phyloP scores from a whole-genome alignment of 2,888 invertebrate genomes.

The Trachelus iudaicus region DNA sequence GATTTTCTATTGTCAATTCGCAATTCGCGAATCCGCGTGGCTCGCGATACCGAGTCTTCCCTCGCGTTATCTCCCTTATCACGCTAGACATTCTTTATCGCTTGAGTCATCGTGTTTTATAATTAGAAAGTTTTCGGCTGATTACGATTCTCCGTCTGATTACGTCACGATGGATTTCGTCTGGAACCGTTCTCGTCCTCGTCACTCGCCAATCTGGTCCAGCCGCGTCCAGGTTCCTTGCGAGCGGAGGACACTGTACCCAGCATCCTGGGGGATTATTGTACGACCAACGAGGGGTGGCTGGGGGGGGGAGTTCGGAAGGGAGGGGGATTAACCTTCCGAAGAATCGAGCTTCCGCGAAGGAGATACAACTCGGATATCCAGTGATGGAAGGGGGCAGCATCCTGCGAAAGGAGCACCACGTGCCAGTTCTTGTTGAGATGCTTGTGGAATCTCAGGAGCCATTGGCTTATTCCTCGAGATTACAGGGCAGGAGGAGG shows the following conservation, averaged over 20 bases:
- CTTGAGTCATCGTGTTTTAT: conserved; percentile 20
- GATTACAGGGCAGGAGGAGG: background rate
- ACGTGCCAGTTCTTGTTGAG: background rate
- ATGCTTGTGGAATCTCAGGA: background rate
- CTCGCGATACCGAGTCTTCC: conserved; percentile 19
- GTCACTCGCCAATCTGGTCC: background rate
- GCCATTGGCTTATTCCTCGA: background rate
- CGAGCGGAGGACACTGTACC: background rate
- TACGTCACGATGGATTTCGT: background rate
- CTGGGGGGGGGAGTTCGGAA: background rate
- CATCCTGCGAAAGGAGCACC: background rate
- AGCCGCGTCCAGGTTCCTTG: background rate
- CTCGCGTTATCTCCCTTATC: conserved; percentile 20
- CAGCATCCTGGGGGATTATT: background rate
- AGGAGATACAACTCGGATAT: background rate
- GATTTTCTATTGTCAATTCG: background rate
- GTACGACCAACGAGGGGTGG: background rate
- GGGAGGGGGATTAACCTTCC: background rate
- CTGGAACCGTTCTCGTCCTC: background rate
- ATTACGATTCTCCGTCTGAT: background rate
- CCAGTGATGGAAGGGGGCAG: background rate
- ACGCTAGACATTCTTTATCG: conserved; percentile 13
- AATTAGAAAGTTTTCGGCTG: conserved; percentile 23
- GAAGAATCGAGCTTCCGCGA: background rate
- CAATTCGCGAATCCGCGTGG: background rate